Percentiles rank a stretch among this genome's conserved stretches.
Evolutionary conservation across 2,888 invertebrate species (phyloP).

Genomic region (Acanthococcus lagerstroemiae): DNA sequence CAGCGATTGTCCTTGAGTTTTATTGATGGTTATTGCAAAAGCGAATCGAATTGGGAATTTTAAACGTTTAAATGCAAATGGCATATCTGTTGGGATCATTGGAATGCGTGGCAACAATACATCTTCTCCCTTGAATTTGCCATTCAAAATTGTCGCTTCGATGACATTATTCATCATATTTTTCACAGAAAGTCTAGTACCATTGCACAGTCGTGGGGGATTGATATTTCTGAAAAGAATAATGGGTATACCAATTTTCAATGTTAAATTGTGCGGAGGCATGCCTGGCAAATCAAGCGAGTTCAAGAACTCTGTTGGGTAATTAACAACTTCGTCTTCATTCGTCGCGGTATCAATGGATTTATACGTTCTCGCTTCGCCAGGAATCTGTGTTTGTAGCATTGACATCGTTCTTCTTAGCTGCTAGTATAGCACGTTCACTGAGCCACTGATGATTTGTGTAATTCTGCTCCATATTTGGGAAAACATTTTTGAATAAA

Average conservation of each 20-base stretch:
- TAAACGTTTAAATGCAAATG: slow-evolving; percentile 37
- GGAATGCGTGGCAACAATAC: slow-evolving; percentile 39
- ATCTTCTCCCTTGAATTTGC: slow-evolving; percentile 36
- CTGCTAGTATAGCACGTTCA: slow-evolving; percentile 24
- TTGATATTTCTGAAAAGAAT: slow-evolving; percentile 35
- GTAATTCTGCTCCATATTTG: slow-evolving; percentile 7
- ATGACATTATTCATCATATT: background rate
- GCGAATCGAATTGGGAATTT: slow-evolving; percentile 39
- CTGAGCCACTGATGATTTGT: slow-evolving; percentile 19
- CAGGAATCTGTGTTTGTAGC: slow-evolving; percentile 18
- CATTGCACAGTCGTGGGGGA: slow-evolving; percentile 22
- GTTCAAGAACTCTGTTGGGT: slow-evolving; percentile 15
- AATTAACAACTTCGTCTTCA: background rate
- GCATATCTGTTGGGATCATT: slow-evolving; percentile 39
- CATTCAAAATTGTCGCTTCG: background rate
- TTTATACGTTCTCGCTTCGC: background rate
- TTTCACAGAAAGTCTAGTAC: background rate
- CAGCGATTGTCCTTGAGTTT: slow-evolving; percentile 41
- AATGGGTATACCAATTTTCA: slow-evolving; percentile 36
- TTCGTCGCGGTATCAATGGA: slow-evolving; percentile 7
- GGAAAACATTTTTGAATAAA: slow-evolving; percentile 4
- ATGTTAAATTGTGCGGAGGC: slow-evolving; percentile 34
- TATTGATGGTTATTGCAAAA: slow-evolving; percentile 41
- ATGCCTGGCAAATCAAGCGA: slow-evolving; percentile 35
- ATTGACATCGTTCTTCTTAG: slow-evolving; percentile 20